phyloP scores from a whole-genome alignment of 2,797 vertebrate genomes.

The Geotrypetes seraphini region DNA sequence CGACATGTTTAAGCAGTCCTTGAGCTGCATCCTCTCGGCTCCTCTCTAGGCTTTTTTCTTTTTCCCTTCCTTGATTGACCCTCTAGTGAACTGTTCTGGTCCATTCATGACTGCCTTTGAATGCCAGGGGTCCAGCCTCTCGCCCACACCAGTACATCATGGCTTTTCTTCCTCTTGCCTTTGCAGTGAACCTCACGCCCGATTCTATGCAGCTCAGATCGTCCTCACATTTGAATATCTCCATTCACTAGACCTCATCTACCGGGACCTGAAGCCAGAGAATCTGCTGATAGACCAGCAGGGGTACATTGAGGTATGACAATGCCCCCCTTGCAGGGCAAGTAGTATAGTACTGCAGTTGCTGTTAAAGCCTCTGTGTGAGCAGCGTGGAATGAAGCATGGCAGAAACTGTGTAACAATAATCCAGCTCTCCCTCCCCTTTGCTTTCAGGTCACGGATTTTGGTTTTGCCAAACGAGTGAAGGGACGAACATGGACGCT shows the following conservation, averaged over 20 bases:
- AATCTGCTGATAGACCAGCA: slow-evolving; percentile 87
- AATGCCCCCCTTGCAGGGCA: not conserved
- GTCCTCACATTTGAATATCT: slow-evolving; percentile 89
- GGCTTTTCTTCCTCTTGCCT: not conserved
- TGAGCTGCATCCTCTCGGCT: no score
- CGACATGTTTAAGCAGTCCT: no score
- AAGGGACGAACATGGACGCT: slow-evolving; percentile 89
- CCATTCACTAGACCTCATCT: slow-evolving; percentile 84
- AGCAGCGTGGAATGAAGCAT: no score
- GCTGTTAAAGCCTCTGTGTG: no score
- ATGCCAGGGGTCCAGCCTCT: no score
- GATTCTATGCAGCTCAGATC: slow-evolving; percentile 85
- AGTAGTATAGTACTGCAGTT: no score
- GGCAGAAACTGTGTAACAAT: no score
- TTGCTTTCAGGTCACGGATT: slow-evolving; percentile 80
- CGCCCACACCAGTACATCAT: not conserved
- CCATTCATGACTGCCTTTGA: no score
- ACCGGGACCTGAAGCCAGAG: slow-evolving; percentile 87
- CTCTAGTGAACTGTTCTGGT: no score
- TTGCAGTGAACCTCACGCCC: slow-evolving; percentile 77
- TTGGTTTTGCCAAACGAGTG: slow-evolving; percentile 86
- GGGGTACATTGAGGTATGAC: slow-evolving; percentile 74
- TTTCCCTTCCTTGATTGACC: no score
- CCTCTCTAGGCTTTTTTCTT: no score
- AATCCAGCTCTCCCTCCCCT: no score